Percentiles rank a stretch among this genome's conserved stretches.
These are phyloP conservation scores for Myiopsitta monachus DNA, from an alignment of 2,113 vertebrate species.

Conservation along the genomic window DNA sequence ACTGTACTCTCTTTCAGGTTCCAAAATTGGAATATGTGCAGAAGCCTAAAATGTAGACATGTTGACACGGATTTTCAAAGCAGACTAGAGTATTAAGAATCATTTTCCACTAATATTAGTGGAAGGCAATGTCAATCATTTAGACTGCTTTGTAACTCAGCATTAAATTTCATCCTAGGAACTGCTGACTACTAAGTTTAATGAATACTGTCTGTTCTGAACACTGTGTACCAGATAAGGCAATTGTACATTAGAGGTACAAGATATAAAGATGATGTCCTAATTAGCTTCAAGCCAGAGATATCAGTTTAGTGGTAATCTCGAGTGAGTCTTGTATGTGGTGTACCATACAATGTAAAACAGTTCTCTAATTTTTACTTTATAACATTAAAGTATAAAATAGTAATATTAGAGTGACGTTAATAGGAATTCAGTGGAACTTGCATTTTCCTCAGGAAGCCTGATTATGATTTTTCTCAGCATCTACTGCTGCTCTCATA, in stretches of 20 bases:
- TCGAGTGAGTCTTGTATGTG: neutral
- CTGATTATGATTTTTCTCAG: neutral
- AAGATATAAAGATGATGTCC: neutral
- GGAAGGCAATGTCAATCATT: conserved; percentile 18
- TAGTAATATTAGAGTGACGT: neutral
- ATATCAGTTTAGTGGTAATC: neutral
- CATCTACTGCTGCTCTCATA: neutral
- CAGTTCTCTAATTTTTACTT: neutral
- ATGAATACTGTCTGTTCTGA: neutral
- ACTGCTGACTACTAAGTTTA: neutral
- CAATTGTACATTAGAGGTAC: neutral
- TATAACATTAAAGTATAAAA: neutral
- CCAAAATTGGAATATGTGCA: neutral
- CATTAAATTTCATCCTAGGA: neutral
- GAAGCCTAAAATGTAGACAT: neutral
- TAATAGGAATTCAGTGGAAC: neutral
- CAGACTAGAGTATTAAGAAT: conserved; percentile 9
- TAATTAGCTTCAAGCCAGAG: neutral
- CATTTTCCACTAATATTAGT: neutral
- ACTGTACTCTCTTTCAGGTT: neutral
- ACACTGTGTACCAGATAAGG: neutral
- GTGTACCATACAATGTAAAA: neutral
- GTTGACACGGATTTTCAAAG: neutral
- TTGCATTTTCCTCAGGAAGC: neutral
- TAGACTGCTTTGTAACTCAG: neutral